Base-by-base conservation (phyloP, 2,113 vertebrate species). In the Passer domesticus region DNA sequence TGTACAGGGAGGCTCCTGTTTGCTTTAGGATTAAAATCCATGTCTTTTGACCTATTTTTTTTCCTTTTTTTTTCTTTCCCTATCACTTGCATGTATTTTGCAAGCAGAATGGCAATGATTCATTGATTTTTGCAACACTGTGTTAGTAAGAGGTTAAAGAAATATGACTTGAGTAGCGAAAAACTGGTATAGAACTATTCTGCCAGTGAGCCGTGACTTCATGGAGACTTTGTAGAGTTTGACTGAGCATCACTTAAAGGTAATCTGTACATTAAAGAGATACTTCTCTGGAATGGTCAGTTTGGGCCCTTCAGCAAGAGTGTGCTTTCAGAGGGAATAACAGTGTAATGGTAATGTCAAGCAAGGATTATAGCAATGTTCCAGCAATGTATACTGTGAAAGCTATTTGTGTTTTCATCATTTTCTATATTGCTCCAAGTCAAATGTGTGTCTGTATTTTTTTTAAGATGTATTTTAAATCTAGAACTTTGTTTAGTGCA, bases 221-320 rank as follows among this genome's bases (percentile, higher is more conserved):
- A 33, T 73, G 31, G 53, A 94, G 80, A 77, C 77, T 78, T 72
- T 77, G 72, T 35, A 58, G 92, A 35, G 33, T 96, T 85, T 95
- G 87, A 83, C 77, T 64, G 43, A 93, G 39, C 73, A 44, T 85
- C 39, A 59, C 60, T 80, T 92, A 82, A 75, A 85, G 74, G 58
- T 83, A 50, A 41, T 20, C 13, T 81, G 31, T 90, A 20, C 25
- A 9, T 52, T 89, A 92, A 94, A 93, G 88, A 79, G 63, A 50
- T 64, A 46, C 43, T 81, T 60, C 69, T 91, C 78, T 85, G 88
- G 74, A 91, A 56, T 76, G 95, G 84, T 95, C 94, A 93, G 9
- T 73, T 74, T 81, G 76, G 89, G 39, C 86, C 89, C 78, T 82
- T 93, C 64, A 91, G 92, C 89, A 93, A 93, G 75, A 84, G 21